A percentile compares a stretch with the other conserved stretches of the same genome.
phyloP scores from a whole-genome alignment of 2,888 invertebrate genomes.

The Orgyia antiqua region DNA sequence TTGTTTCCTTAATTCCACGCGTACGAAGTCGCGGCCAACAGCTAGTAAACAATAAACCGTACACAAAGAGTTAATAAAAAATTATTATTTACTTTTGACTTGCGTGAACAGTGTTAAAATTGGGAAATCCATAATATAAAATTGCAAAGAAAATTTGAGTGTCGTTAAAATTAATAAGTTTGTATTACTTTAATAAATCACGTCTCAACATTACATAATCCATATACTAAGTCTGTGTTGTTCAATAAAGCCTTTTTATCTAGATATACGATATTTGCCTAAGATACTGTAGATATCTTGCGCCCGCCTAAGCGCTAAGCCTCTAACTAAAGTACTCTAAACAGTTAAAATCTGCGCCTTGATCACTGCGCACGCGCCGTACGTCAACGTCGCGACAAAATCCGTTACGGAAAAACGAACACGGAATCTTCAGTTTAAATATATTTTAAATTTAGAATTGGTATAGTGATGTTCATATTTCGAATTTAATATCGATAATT shows the following conservation, averaged over 20 bases:
- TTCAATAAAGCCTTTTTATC: constrained; percentile 22
- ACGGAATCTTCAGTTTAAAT: constrained; percentile 26
- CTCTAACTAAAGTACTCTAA: constrained; percentile 25
- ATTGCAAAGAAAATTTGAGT: no score
- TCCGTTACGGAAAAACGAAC: constrained; percentile 29
- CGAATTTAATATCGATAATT: background rate
- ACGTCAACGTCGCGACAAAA: constrained; percentile 15
- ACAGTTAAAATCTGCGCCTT: constrained; percentile 68
- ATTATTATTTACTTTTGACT: no score
- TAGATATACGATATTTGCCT: constrained; percentile 29
- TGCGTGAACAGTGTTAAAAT: no score
- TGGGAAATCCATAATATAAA: no score
- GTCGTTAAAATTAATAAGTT: no score
- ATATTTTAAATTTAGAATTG: constrained; percentile 9
- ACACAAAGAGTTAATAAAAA: no score
- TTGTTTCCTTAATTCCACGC: no score
- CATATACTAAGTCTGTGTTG: constrained; percentile 3
- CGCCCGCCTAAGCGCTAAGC: constrained; percentile 26
- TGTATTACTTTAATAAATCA: constrained; percentile 1
- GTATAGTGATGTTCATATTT: constrained; percentile 9
- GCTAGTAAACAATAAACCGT: no score
- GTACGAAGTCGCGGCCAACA: no score
- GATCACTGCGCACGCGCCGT: constrained; percentile 65
- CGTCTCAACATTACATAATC: constrained; percentile 11
- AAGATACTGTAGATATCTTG: constrained; percentile 33